Percentiles rank a stretch among this genome's conserved stretches.
These are phyloP conservation scores for Vicugna pacos DNA, from an alignment of 2,113 vertebrate species.

Conservation along the genomic window DNA sequence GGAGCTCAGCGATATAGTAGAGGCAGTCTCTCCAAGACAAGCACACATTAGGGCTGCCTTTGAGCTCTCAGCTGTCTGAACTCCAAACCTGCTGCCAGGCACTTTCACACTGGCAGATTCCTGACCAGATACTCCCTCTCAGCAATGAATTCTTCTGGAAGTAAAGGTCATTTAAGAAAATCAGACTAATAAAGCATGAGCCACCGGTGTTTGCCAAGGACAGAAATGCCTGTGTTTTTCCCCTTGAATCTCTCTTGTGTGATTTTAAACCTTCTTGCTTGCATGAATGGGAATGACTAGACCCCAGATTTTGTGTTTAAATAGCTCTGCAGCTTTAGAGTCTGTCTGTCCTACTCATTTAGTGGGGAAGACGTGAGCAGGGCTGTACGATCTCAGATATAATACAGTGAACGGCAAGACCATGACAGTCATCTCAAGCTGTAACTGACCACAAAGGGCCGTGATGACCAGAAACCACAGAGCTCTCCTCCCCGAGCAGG, in stretches of 20 bases:
- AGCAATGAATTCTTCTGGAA: not conserved
- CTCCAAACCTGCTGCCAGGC: not conserved
- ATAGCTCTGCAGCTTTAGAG: slow-evolving; percentile 6
- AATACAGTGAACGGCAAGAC: not conserved
- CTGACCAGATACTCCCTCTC: slow-evolving; percentile 14
- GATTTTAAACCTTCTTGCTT: not conserved
- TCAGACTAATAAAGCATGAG: not conserved
- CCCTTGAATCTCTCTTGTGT: not conserved
- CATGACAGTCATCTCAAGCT: not conserved
- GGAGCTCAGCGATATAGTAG: fast-evolving
- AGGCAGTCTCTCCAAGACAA: not conserved
- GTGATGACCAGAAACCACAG: not conserved
- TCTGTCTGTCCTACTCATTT: not conserved
- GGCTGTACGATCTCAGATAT: not conserved
- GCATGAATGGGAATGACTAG: not conserved
- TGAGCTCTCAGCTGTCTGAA: not conserved
- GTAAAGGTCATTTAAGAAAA: slow-evolving; percentile 14
- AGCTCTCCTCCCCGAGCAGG: not conserved
- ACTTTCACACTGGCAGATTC: not conserved
- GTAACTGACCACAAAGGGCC: not conserved
- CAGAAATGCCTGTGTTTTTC: not conserved
- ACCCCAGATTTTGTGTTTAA: not conserved
- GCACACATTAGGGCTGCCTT: no score
- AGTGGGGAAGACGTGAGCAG: not conserved
- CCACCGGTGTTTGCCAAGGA: not conserved